Evolutionary conservation across 2,113 vertebrate species (phyloP), one percentile per base, ranked within the genome.

Genomic region (Pholis gunnellus): DNA sequence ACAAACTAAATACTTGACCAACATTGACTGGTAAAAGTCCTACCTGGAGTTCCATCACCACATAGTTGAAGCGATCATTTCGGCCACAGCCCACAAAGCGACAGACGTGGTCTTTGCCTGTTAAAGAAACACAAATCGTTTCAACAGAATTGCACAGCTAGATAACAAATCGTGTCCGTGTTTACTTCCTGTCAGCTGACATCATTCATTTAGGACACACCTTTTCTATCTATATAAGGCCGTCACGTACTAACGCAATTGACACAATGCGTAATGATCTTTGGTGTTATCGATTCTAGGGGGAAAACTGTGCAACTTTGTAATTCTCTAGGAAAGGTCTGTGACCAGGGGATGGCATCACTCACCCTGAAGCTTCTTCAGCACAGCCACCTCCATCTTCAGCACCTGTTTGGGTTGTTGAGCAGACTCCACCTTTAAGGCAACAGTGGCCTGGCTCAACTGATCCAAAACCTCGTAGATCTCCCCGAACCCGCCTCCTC

Each of bases 41-140:
- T 87, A 99, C 98, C 97, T 99, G 98, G 70, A 99, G 96, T 72
- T 99, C 97, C 98, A 99, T 99, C 87, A 99, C 98, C 85, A 99
- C 98, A 54, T 99, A 99, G 93, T 99, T 99, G 95, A 99, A 99
- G 82, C 97, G 96, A 90, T 99, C 98, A 59, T 99, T 99, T 75
- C 97, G 96, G 86, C 98, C 98, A 93, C 97, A 99, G 82, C 98
- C 98, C 89, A 99, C 97, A 88, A 99, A 99, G 89, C 96, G 97
- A 90, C 98, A 99, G 76, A 99, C 95, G 56, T 99, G 98, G 93
- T 99, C 97, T 95, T 99, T 99, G 82, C 98, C 98, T 99, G 84
- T 87, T 36, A n/a, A 61, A 48, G 25, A 82, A 72, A 63, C 6
- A 67, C 2, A 13, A 15, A 29, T 25, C 5, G 2, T 15, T 59